A percentile compares a stretch with the other conserved stretches of the same genome.
These are phyloP conservation scores for Proales similis DNA, from an alignment of 1,140 invertebrate species.

Conservation along the genomic window DNA sequence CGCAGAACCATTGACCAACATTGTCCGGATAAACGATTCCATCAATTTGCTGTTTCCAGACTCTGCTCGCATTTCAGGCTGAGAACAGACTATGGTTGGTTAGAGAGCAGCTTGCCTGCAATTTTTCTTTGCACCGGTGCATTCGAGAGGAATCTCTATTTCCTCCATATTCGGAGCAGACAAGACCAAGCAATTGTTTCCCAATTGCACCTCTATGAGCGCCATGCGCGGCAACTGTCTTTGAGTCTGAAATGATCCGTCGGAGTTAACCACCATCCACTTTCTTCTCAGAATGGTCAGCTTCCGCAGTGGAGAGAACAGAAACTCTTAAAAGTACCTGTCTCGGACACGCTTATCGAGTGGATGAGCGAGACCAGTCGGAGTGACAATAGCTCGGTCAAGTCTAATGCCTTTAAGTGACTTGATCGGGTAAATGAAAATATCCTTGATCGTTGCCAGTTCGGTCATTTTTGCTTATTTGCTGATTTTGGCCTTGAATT, in stretches of 20 bases:
- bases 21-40: slow-evolving; percentile 6
- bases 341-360: neutral
- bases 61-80: slow-evolving; percentile 5
- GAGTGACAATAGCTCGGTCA: neutral
- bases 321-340: slow-evolving; percentile 10
- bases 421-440: slow-evolving; percentile 28
- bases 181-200: neutral
- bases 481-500: too few species aligned
- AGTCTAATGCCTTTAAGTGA: slow-evolving; percentile 21
- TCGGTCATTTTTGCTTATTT: slow-evolving; percentile 20
- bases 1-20: slow-evolving; percentile 4
- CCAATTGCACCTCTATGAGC: slow-evolving; percentile 1
- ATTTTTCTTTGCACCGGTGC: neutral
- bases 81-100: slow-evolving; percentile 3
- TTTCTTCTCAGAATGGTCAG: neutral
- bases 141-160: slow-evolving; percentile 9
- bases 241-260: slow-evolving; percentile 26
- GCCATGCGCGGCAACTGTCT: slow-evolving; percentile 32
- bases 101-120: slow-evolving; percentile 4
- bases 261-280: slow-evolving; percentile 31
- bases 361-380: slow-evolving; percentile 18
- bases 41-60: slow-evolving; percentile 13
- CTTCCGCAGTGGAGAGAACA: neutral
- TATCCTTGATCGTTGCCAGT: slow-evolving; percentile 10
- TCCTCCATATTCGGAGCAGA: neutral